Evolutionary conservation across 2,888 invertebrate species (phyloP), one percentile per base, ranked within the genome.

Genomic region (Drosophila quinaria): DNA sequence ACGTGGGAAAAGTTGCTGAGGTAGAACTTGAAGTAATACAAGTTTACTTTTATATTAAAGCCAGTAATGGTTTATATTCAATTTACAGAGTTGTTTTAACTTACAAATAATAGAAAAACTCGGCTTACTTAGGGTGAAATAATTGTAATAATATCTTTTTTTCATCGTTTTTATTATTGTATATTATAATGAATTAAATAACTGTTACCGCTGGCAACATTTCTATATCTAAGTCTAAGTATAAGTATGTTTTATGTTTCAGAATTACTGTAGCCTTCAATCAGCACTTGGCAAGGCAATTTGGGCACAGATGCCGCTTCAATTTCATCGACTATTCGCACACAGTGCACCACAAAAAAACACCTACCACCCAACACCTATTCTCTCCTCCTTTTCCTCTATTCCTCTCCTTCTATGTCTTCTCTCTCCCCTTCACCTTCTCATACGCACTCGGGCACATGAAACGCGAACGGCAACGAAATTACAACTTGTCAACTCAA

Each of bases 401-500:
- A 9, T 29, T 22, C 2, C 19, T 35, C 22, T 17, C 9, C 15
- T 13, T 8, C 17, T 2, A 35, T n/a, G 22, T 22, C 13, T 17
- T 0, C n/a, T 3, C 10, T 5, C 11, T 19, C 4, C 37, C n/a
- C 42, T 35, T 6, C 25, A 5, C 25, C 25, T 25, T 25, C 5
- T 5, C 74, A 74, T 79, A 69, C 74, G 74, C 79, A 76, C 31
- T 66, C 58, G 54, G 70, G 70, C 70, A 61, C 44, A 77, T 74
- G 80, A 74, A 79, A 55, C 58, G 70, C 66, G 65, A 62, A 77
- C 75, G 84, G 87, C 87, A 85, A 84, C 89, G 78, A 91, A 90
- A 90, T 90, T 91, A 91, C 90, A 91, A 89, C 90, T 90, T 91
- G 90, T 91, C 90, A 90, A 90, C 91, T 89, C 90, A 90, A 90